Evolutionary conservation across 1,140 invertebrate genomes (phyloP), one percentile per base, ranked within the genome.

Genomic region (Zaprionus vittiger): DNA sequence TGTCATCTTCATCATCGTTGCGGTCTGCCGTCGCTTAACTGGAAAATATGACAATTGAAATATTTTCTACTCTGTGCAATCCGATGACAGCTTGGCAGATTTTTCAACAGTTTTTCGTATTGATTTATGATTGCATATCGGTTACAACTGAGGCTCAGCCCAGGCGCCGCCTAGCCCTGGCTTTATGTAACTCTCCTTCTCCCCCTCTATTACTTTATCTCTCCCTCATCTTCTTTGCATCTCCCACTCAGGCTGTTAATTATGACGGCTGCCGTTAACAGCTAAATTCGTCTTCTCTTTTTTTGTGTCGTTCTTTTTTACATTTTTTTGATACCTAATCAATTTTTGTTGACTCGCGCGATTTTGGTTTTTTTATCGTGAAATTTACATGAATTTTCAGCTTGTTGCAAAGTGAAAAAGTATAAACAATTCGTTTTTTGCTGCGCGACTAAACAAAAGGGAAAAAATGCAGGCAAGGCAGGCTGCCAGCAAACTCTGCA

Each of bases 371-470:
- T 86, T 87, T 87, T 87, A 81, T 89, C 81, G 54, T 71, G 67
- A 87, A 87, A 81, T 84, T 89, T 84, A 87, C 84, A 87, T 70
- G 84, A 84, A 87, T 87, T 89, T 89, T 83, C 84, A 87, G 78
- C 84, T 87, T 87, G 84, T 87, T 87, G 84, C 74, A 81, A 87
- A 47, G n/a, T 47, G 41, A 47, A 89, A 87, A 80, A 66, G 60
- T 61, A 71, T 64, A 79, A 80, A 83, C 71, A 87, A 70, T 81
- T 67, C 26, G 62, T 77, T 81, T 84, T 83, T 89, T 70, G 72
- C 63, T 28, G 49, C 1, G 5, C 65, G 47, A 26, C 26, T 62
- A 62, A 62, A 38, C 34, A 64, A 72, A 57, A 56, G 20, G 20
- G 20, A 65, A 57, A 22, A 47, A 64, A 62, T 41, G 38, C 38